Evolutionary conservation across 2,888 invertebrate species (phyloP).

Genomic region (Omphaloscelis lunosa): DNA sequence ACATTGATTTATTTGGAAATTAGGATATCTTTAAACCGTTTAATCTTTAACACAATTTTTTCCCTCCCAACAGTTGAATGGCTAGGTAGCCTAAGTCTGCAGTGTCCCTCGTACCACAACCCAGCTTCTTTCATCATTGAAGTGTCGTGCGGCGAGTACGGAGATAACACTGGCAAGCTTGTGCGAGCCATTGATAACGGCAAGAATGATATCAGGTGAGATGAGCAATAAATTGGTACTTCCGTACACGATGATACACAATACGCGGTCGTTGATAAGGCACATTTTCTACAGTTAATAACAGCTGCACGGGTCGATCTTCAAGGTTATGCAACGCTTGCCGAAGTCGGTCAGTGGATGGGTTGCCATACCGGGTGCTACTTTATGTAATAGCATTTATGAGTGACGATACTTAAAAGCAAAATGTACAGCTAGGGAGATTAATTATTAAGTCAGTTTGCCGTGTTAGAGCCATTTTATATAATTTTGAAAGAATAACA

Average conservation of each 20-base stretch:
- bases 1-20: not conserved
- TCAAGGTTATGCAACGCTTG: not conserved
- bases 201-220: constrained; percentile 93
- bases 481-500: no score
- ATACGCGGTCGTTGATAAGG: not conserved
- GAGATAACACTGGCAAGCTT: constrained; percentile 96
- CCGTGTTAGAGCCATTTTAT: no score
- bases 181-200: constrained; percentile 97
- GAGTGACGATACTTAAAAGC: no score
- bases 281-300: not conserved
- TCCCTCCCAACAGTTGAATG: constrained; percentile 82
- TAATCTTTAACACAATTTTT: not conserved
- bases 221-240: not conserved
- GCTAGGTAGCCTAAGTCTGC: constrained; percentile 94
- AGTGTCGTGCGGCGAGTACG: constrained; percentile 99
- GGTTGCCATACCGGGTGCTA: not conserved
- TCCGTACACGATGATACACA: not conserved
- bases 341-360: not conserved
- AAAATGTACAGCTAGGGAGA: no score
- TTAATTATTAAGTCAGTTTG: no score
- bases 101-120: constrained; percentile 99
- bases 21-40: not conserved
- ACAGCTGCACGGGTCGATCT: not conserved
- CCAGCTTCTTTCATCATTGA: constrained; percentile 99
- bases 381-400: no score